Conservation (phyloP, 2,797 vertebrate species). For the Novumbra hubbsi region DNA sequence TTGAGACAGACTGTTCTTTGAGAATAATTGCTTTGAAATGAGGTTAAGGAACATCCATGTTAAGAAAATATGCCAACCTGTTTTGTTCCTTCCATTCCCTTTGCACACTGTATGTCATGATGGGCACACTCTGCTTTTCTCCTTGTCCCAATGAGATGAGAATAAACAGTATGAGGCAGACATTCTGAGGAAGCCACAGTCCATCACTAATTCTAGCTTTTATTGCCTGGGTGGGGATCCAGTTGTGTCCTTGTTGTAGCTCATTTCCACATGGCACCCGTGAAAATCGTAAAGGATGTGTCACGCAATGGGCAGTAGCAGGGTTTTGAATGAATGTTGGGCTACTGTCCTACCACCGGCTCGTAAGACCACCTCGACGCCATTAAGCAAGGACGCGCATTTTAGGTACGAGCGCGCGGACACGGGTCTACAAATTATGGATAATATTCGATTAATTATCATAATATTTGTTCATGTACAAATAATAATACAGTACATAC, state of each 20-base stretch:
- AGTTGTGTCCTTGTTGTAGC: not conserved
- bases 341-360: not conserved
- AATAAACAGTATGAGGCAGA: constrained; percentile 37
- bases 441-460: not conserved
- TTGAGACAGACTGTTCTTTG: constrained; percentile 69
- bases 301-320: not conserved
- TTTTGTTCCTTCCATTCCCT: constrained; percentile 61
- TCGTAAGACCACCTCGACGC: not conserved
- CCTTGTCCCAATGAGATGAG: constrained; percentile 43
- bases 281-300: not conserved
- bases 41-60: constrained; percentile 69
- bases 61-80: constrained; percentile 67
- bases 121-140: constrained; percentile 16
- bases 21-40: constrained; percentile 67
- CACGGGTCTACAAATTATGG: not conserved
- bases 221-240: constrained; percentile 49
- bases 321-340: not conserved
- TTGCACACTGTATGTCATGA: not conserved
- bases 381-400: no score
- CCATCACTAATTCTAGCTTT: constrained; percentile 49
- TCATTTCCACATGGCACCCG: not conserved
- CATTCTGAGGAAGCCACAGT: constrained; percentile 28
- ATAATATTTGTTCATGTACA: not conserved
- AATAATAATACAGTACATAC: not conserved
- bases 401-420: not conserved